Evolutionary conservation across 2,797 vertebrate genomes (phyloP).

Genomic region (Uromys caudimaculatus): DNA sequence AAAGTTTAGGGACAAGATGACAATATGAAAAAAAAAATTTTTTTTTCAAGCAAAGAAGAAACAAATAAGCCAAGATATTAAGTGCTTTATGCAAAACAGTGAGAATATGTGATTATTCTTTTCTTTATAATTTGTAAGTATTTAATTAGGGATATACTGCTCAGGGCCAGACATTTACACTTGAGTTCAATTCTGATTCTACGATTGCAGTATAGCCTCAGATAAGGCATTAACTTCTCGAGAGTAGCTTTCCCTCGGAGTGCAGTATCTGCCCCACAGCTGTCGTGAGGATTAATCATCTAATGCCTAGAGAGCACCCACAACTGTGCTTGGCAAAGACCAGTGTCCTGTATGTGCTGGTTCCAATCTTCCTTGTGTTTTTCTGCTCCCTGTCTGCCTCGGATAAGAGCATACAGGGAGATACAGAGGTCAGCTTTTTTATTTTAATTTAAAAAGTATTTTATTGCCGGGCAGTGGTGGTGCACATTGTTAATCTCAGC

Average conservation of each 20-base stretch:
- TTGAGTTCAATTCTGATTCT: constrained; percentile 39
- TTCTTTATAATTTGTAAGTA: background rate
- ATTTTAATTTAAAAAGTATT: background rate
- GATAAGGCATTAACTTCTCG: background rate
- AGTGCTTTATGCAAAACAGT: background rate
- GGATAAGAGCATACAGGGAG: background rate
- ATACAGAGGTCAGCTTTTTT: background rate
- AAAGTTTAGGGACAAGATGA: background rate
- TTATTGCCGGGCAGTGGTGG: background rate
- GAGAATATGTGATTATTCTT: background rate
- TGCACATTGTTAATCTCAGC: background rate
- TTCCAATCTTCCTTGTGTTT: background rate
- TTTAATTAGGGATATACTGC: constrained; percentile 45
- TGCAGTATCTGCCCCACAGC: background rate
- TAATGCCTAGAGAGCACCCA: background rate
- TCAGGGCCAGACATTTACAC: background rate
- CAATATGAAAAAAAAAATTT: background rate
- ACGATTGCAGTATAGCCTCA: background rate
- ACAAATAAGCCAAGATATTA: background rate
- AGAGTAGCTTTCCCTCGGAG: background rate
- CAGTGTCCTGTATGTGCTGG: background rate
- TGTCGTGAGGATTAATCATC: background rate
- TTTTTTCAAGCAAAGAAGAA: background rate
- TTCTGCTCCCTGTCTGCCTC: background rate
- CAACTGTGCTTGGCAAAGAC: background rate